Percentiles rank a stretch among this genome's conserved stretches.
Conservation (phyloP, 2,797 vertebrate species). For the Poeciliopsis gracilis region DNA sequence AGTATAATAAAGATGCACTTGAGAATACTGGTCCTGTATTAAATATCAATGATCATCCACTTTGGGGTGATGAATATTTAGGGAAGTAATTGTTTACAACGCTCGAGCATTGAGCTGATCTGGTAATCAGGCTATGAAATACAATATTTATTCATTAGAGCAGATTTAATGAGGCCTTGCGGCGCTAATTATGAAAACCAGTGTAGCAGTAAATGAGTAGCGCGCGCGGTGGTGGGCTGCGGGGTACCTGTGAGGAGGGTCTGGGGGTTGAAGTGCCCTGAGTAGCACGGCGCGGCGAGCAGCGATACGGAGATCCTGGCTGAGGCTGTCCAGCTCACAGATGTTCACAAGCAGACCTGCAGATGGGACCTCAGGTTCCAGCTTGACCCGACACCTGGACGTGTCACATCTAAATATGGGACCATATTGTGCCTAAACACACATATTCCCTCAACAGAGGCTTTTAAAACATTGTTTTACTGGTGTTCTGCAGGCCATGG, state of each 20-base stretch:
- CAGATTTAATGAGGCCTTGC: slow-evolving; percentile 99
- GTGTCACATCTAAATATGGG: slow-evolving; percentile 28
- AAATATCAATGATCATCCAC: slow-evolving; percentile 91
- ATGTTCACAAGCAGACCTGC: slow-evolving; percentile 78
- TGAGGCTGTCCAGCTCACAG: slow-evolving; percentile 76
- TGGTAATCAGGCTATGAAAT: slow-evolving; percentile 99
- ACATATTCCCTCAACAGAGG: slow-evolving; percentile 20
- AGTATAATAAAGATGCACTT: slow-evolving; percentile 89
- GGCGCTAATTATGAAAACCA: slow-evolving; percentile 99
- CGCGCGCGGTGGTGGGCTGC: slow-evolving; percentile 89
- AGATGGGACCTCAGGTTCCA: slow-evolving; percentile 59
- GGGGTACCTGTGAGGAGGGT: slow-evolving; percentile 97
- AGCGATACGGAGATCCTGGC: slow-evolving; percentile 82
- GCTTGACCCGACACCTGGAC: slow-evolving; percentile 39
- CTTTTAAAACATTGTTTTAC: slow-evolving; percentile 31
- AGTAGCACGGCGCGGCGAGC: slow-evolving; percentile 81
- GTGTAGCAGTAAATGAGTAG: slow-evolving; percentile 99
- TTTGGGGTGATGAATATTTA: slow-evolving; percentile 97
- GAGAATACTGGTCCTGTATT: slow-evolving; percentile 85
- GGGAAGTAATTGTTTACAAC: slow-evolving; percentile 99
- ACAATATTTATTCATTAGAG: slow-evolving; percentile 99
- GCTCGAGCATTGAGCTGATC: slow-evolving; percentile 99
- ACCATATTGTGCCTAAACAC: slow-evolving; percentile 26
- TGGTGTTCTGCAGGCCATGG: slow-evolving; percentile 25
- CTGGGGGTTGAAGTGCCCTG: slow-evolving; percentile 90